Base-by-base conservation (phyloP, 2,797 vertebrate species). In the Xyrichtys novacula region DNA sequence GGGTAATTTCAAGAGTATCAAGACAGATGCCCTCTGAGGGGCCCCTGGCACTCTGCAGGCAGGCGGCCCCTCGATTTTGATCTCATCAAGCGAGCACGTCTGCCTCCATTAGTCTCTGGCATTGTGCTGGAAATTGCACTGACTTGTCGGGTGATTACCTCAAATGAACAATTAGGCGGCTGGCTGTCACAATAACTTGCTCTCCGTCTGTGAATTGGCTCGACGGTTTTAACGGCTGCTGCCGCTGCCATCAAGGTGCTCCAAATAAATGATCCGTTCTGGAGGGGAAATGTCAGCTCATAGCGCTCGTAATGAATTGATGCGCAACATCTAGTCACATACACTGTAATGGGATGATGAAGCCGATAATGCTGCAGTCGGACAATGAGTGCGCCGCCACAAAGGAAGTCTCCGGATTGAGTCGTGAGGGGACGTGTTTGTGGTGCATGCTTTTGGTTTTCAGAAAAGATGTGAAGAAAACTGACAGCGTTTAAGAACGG, bases 131-230 rank as follows among this genome's bases (percentile, higher is more conserved):
- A 89, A 92, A 91, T 91, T 86, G 86, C 85, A 86, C 85, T 80
- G 88, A 89, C 86, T 88, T 87, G 89, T 88, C 84, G 86, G 85
- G 87, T 88, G 91, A 93, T 93, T 92, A 93, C 86, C 89, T 91
- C 88, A 90, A 91, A 91, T 92, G 91, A 91, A 89, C 91, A 93
- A 92, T 93, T 93, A 93, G 88, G 85, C 78, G 83, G 80, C 82
- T 85, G 87, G 88, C 88, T 90, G 89, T 91, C 89, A 89, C 89
- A 89, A 92, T 91, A 89, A 88, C 84, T 80, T 67, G 78, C 78
- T 81, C 73, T 64, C 73, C 49, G 57, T 71, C 82, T 79, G 59
- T 69, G 73, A 87, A 89, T 83, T 80, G 84, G 80, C 83, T 85
- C 72, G 50, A 56, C 57, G 40, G 52, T 65, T 85, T 90, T 88